Percentiles rank a stretch among this genome's conserved stretches.
Conservation (phyloP, 2,113 vertebrate species). For the Boulengeromyrus knoepffleri region DNA sequence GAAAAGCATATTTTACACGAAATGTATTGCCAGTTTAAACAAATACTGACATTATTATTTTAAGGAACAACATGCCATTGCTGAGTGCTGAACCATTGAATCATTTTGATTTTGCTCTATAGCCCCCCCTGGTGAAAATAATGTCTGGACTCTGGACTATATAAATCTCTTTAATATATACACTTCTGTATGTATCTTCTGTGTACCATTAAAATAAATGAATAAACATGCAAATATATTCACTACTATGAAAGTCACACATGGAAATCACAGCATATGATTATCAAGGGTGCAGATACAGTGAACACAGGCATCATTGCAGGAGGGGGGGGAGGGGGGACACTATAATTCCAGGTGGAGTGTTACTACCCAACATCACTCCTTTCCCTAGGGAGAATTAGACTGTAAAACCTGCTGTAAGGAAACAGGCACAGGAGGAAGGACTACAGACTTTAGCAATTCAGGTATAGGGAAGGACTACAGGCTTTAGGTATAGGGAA, state of each 20-base stretch:
- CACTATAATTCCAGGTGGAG: not conserved
- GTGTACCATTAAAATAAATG: not conserved
- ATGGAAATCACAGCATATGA: not conserved
- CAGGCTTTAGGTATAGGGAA: too few species aligned
- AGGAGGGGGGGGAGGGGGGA: not conserved
- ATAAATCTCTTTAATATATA: not conserved
- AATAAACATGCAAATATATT: not conserved
- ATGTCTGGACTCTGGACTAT: not conserved
- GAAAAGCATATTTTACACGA: not conserved
- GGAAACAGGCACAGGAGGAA: not conserved
- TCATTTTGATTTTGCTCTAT: not conserved
- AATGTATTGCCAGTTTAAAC: not conserved
- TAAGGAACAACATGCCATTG: not conserved
- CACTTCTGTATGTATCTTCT: not conserved
- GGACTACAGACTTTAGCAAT: too few species aligned
- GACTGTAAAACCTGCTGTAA: not conserved
- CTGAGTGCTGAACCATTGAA: not conserved
- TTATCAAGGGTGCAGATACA: not conserved
- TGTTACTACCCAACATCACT: not conserved
- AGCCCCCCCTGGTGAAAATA: slow-evolving; percentile 15
- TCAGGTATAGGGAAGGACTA: too few species aligned
- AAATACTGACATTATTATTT: not conserved
- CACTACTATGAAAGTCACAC: not conserved
- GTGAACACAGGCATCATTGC: not conserved
- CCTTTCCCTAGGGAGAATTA: not conserved